Conservation (phyloP, 2,797 vertebrate species). For the Ficedula albicollis region DNA sequence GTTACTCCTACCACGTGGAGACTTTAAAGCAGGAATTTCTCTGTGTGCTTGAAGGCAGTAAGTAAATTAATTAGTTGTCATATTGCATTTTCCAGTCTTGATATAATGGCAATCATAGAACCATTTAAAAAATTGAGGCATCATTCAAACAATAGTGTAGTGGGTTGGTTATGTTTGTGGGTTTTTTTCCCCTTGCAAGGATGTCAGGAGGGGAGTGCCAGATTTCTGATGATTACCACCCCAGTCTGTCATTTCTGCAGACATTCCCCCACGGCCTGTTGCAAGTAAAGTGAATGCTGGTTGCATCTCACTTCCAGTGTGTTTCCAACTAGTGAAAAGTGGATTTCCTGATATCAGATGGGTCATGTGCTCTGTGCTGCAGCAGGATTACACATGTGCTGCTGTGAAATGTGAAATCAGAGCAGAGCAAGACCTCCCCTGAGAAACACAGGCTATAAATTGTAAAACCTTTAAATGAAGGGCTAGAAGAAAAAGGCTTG, state of each 20-base stretch:
- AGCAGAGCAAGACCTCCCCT: conserved; percentile 74
- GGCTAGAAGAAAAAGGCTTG: conserved; percentile 58
- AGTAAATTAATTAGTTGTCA: background rate
- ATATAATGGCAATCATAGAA: background rate
- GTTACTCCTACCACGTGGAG: background rate
- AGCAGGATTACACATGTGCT: conserved; percentile 56
- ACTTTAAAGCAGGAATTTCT: background rate
- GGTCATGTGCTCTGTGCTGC: conserved; percentile 3
- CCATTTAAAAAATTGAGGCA: background rate
- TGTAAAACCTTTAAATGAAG: conserved; percentile 70
- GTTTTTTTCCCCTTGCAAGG: background rate
- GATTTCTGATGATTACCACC: background rate
- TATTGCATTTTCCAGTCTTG: background rate
- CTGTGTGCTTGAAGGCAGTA: background rate
- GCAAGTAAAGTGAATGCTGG: background rate
- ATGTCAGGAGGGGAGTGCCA: background rate
- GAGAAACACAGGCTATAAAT: conserved; percentile 71
- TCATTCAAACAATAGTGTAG: background rate
- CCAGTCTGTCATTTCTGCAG: background rate
- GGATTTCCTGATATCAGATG: conserved; percentile 32
- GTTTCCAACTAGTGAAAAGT: background rate
- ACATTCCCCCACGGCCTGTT: background rate
- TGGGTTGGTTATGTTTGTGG: background rate
- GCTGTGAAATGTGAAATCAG: conserved; percentile 63
- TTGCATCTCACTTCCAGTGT: background rate